Conservation (phyloP, 2,797 vertebrate species). For the Esox masquinongy region DNA sequence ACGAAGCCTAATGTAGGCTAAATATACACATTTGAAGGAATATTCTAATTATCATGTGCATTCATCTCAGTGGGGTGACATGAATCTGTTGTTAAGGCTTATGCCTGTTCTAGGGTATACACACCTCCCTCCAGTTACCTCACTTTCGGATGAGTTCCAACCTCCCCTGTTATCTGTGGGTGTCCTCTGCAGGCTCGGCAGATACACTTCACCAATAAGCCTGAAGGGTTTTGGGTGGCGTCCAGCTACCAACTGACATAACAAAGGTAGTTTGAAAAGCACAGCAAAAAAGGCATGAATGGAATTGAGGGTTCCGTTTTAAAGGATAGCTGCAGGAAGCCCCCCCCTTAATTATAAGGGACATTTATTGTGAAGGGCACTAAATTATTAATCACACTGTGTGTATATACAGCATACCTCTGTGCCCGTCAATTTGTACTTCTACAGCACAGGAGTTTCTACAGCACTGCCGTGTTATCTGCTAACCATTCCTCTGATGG, state of each 20-base stretch:
- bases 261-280: slow-evolving; percentile 74
- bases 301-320: slow-evolving; percentile 52
- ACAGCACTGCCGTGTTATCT: slow-evolving; percentile 57
- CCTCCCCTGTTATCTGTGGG: slow-evolving; percentile 66
- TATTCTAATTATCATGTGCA: no score
- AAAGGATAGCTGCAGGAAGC: not conserved
- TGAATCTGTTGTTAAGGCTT: no score
- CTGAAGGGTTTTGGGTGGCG: slow-evolving; percentile 70
- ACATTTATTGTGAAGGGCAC: not conserved
- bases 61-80: no score
- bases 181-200: slow-evolving; percentile 71
- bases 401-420: not conserved
- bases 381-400: slow-evolving; percentile 1
- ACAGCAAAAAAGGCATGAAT: slow-evolving; percentile 55
- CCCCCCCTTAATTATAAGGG: not conserved
- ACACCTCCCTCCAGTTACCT: slow-evolving; percentile 1
- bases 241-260: slow-evolving; percentile 75
- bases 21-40: not conserved
- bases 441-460: slow-evolving; percentile 51
- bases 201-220: slow-evolving; percentile 66
- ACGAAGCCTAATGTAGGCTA: slow-evolving; percentile 30
- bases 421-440: slow-evolving; percentile 3
- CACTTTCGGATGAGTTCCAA: slow-evolving; percentile 64
- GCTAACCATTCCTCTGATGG: slow-evolving; percentile 64
- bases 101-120: not conserved